Percentiles rank a stretch among this genome's conserved stretches.
Conservation (phyloP, 1,140 invertebrate genomes). For the Dolichoris vasculosae region DNA sequence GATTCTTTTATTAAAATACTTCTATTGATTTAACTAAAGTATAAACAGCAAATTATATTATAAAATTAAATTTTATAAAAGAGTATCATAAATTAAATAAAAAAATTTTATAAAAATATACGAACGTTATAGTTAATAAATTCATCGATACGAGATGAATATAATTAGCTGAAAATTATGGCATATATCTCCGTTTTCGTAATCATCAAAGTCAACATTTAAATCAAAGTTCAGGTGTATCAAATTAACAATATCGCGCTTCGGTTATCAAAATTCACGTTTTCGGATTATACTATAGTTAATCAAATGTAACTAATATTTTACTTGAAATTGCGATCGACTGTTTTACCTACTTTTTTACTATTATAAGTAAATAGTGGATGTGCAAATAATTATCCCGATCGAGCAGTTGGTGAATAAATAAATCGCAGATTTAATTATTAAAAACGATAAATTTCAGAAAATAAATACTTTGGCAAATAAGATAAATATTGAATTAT, state of each 20-base stretch:
- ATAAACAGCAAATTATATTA: no score
- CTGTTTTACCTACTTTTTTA: no score
- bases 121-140: no score
- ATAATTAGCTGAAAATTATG: neutral
- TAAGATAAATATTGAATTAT: neutral
- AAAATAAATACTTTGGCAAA: neutral
- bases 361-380: neutral
- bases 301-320: neutral
- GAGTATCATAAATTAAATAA: no score
- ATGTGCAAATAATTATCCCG: neutral
- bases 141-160: neutral
- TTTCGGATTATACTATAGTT: neutral
- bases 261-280: neutral
- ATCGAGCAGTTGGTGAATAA: neutral
- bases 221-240: neutral
- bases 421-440: neutral
- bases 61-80: no score
- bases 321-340: no score
- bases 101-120: no score
- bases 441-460: neutral
- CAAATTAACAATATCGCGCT: neutral
- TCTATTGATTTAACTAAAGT: no score
- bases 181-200: neutral
- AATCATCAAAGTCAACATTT: neutral
- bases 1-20: no score